Conservation (phyloP, 2,888 invertebrate species). For the Eristalis intricaria region DNA sequence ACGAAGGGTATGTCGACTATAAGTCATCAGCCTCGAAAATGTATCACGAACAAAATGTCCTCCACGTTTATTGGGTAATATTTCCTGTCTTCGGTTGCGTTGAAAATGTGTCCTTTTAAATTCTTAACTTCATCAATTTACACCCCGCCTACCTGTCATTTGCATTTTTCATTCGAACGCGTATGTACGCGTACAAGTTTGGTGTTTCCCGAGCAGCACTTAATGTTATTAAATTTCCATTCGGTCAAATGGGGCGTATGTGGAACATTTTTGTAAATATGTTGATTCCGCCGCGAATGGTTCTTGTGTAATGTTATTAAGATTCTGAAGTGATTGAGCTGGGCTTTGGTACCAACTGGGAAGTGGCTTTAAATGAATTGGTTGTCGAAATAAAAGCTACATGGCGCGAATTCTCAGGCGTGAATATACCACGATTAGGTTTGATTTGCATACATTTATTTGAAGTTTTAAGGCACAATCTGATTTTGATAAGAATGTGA, state of each 20-base stretch:
- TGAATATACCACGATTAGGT: no score
- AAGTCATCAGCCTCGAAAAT: background rate
- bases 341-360: no score
- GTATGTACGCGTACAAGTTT: background rate
- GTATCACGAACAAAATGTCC: background rate
- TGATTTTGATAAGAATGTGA: no score
- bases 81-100: background rate
- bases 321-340: no score
- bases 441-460: no score
- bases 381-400: no score
- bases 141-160: background rate
- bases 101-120: background rate
- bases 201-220: background rate
- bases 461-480: no score
- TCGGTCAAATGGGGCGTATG: background rate
- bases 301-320: background rate
- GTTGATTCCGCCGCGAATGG: background rate
- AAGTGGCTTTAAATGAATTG: no score
- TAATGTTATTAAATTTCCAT: background rate
- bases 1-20: background rate
- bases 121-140: background rate
- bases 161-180: background rate
- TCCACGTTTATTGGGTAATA: background rate
- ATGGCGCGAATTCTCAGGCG: no score
- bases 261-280: background rate